These are phyloP conservation scores for Podarcis siculus DNA, from an alignment of 2,797 vertebrate species.

Conservation along the genomic window DNA sequence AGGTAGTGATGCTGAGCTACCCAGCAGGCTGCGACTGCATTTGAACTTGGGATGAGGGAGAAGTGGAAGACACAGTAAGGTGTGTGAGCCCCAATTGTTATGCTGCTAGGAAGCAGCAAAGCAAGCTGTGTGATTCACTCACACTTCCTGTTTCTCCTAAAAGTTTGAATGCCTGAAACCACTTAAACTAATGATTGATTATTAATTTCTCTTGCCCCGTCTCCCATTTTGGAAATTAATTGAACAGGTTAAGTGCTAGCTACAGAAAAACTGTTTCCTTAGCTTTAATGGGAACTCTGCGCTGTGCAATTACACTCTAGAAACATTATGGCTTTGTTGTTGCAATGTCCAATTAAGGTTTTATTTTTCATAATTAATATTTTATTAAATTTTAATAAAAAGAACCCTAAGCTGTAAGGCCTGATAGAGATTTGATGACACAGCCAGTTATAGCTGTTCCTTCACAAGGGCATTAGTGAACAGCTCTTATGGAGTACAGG, in stretches of 20 bases:
- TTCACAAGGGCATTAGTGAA: neutral
- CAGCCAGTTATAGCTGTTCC: neutral
- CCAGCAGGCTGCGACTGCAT: too few relatives aligned
- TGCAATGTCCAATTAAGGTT: constrained; percentile 24
- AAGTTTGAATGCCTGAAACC: neutral
- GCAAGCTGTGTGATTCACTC: neutral
- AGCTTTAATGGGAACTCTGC: constrained; percentile 14
- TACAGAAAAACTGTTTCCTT: constrained; percentile 25
- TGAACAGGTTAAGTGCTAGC: constrained; percentile 31
- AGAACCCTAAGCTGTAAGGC: neutral
- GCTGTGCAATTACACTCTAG: constrained; percentile 28
- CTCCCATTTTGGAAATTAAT: neutral
- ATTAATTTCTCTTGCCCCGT: constrained; percentile 4
- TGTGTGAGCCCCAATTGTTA: neutral
- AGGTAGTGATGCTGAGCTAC: too few relatives aligned
- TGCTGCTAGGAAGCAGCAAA: neutral
- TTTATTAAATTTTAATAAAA: constrained; percentile 44
- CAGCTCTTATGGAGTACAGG: neutral
- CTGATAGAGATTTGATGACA: neutral
- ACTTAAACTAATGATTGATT: neutral
- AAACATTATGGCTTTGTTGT: neutral
- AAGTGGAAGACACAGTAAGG: neutral
- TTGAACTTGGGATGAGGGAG: neutral
- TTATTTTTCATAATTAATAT: constrained; percentile 48
- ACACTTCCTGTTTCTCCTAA: neutral